Conservation (phyloP, 1,140 invertebrate species). For the Pogonomyrmex californicus region DNA sequence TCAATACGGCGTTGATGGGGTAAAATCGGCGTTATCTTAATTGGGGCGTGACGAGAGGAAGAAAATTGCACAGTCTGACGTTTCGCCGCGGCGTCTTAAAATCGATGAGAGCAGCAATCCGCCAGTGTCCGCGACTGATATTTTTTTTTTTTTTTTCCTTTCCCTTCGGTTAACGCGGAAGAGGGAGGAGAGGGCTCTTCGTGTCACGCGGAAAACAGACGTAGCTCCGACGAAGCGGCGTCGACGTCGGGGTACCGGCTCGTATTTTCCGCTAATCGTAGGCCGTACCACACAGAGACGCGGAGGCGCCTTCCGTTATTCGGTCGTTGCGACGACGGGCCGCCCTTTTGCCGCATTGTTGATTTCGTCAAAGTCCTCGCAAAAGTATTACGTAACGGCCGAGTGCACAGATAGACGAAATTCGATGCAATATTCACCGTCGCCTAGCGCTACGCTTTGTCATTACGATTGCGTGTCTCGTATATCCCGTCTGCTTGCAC, state of each 20-base stretch:
- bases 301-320: conserved; percentile 1
- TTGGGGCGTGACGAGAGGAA: conserved; percentile 14
- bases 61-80: conserved; percentile 25
- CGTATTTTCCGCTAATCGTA: conserved; percentile 65
- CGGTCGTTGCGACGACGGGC: background rate
- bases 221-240: background rate
- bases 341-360: conserved; percentile 49
- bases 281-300: conserved; percentile 42
- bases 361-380: conserved; percentile 49
- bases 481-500: conserved; percentile 7
- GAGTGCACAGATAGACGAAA: conserved; percentile 37
- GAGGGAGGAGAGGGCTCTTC: background rate
- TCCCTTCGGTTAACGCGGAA: background rate
- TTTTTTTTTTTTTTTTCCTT: conserved; percentile 1
- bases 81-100: conserved; percentile 36
- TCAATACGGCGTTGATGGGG: background rate
- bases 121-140: background rate
- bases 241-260: background rate
- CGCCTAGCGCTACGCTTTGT: conserved; percentile 36
- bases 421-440: conserved; percentile 44
- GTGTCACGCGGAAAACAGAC: background rate
- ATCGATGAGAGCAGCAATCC: conserved; percentile 27
- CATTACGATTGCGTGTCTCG: conserved; percentile 54
- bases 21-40: conserved; percentile 44
- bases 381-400: conserved; percentile 8